phyloP scores from a whole-genome alignment of 2,113 vertebrate genomes.

The Noctilio leporinus region DNA sequence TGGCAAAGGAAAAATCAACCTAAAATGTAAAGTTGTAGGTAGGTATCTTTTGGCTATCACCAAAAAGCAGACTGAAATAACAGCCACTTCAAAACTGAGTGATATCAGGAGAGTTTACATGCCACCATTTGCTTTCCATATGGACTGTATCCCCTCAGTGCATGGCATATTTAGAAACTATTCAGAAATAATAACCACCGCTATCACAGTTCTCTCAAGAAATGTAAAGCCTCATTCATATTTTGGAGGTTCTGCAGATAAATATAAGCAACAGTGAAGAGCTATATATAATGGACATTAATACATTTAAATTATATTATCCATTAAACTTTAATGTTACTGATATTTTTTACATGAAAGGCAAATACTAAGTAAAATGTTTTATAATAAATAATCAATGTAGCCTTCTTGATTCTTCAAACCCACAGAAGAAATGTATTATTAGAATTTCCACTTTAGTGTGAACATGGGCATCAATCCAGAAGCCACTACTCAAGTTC shows the following conservation, averaged over 20 bases:
- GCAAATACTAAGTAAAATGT: neutral
- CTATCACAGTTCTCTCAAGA: conserved; percentile 12
- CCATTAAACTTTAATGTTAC: neutral
- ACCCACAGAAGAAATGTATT: neutral
- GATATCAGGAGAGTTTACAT: conserved; percentile 38
- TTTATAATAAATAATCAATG: conserved; percentile 14
- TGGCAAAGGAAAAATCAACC: conserved; percentile 38
- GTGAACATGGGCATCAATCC: neutral
- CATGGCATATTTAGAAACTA: conserved; percentile 36
- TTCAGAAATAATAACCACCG: conserved; percentile 52
- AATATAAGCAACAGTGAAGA: conserved; percentile 23
- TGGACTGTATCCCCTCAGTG: neutral
- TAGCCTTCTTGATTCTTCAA: neutral
- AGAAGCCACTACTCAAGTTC: neutral
- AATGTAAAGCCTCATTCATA: conserved; percentile 22
- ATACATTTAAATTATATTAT: neutral
- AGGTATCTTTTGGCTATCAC: conserved; percentile 6
- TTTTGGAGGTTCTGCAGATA: neutral
- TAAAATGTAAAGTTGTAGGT: neutral
- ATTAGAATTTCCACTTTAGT: neutral
- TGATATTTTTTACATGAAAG: neutral
- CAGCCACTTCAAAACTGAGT: conserved; percentile 11
- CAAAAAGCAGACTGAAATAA: conserved; percentile 19
- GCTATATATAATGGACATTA: conserved; percentile 32
- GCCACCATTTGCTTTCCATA: conserved; percentile 25